Conservation (phyloP, 2,888 invertebrate genomes). For the Alcis repandata region DNA sequence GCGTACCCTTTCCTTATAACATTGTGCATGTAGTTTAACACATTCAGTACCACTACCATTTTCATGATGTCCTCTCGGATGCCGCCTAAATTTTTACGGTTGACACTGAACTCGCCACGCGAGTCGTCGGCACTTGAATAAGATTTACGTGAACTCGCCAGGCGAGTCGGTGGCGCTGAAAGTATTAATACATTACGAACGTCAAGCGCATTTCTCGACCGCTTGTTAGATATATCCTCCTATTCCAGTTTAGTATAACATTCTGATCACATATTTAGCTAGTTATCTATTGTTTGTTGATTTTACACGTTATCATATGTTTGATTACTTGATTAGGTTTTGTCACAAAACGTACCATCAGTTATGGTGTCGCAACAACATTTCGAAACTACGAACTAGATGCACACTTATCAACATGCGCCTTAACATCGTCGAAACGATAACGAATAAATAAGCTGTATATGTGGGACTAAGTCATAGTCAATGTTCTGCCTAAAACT, state of each 20-base stretch:
- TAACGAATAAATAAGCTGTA: constrained; percentile 1
- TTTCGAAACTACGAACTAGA: constrained; percentile 16
- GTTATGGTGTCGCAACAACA: constrained; percentile 14
- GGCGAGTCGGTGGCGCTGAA: no score
- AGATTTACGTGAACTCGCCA: no score
- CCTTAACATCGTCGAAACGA: constrained; percentile 10
- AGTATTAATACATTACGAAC: no score
- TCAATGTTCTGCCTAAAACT: background rate
- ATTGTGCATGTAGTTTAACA: no score
- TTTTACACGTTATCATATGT: constrained; percentile 16
- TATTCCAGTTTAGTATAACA: background rate
- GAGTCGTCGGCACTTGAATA: no score
- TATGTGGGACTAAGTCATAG: background rate
- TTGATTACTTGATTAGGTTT: constrained; percentile 20
- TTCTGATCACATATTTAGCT: constrained; percentile 4
- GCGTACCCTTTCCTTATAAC: no score
- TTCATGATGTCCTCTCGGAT: no score
- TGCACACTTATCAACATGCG: constrained; percentile 1
- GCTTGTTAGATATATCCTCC: no score
- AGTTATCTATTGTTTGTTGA: constrained; percentile 18
- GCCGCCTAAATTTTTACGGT: no score
- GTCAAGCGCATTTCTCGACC: no score
- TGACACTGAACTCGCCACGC: no score
- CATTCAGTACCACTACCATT: no score
- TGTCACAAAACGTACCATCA: constrained; percentile 16